Conservation (phyloP, 2,888 invertebrate species). For the Apamea crenata region DNA sequence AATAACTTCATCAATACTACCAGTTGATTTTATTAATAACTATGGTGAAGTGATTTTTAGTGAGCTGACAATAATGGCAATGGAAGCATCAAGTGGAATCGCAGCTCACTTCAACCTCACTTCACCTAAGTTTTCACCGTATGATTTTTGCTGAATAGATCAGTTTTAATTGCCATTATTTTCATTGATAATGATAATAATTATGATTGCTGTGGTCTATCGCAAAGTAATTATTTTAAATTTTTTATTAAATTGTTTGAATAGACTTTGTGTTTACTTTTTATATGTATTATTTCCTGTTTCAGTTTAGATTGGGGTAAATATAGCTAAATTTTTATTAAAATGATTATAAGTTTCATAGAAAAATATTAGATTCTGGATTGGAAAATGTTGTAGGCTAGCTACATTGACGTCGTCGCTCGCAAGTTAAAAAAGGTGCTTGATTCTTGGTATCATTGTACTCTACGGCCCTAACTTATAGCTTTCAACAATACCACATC, state of each 20-base stretch:
- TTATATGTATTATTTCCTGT: neutral
- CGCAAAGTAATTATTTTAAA: neutral
- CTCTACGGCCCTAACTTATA: neutral
- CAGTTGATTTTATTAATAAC: neutral
- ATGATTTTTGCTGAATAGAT: neutral
- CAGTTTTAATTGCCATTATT: neutral
- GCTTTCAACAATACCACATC: slow-evolving; percentile 72
- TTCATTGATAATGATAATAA: neutral
- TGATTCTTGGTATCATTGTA: neutral
- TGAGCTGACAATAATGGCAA: too few relatives aligned
- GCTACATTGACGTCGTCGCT: neutral
- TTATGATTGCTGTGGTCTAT: neutral
- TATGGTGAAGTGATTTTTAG: too few relatives aligned
- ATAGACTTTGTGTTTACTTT: neutral
- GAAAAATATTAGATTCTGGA: neutral
- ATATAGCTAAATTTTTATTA: neutral
- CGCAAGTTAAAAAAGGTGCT: neutral
- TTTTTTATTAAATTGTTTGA: neutral
- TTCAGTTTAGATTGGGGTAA: neutral
- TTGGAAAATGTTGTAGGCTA: neutral
- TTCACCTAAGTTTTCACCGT: neutral
- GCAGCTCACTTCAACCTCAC: neutral
- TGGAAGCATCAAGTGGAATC: neutral
- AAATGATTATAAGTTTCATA: neutral
- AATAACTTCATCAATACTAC: neutral